Base-by-base conservation (phyloP, 2,113 vertebrate genomes). In the Sebastes fasciatus region DNA sequence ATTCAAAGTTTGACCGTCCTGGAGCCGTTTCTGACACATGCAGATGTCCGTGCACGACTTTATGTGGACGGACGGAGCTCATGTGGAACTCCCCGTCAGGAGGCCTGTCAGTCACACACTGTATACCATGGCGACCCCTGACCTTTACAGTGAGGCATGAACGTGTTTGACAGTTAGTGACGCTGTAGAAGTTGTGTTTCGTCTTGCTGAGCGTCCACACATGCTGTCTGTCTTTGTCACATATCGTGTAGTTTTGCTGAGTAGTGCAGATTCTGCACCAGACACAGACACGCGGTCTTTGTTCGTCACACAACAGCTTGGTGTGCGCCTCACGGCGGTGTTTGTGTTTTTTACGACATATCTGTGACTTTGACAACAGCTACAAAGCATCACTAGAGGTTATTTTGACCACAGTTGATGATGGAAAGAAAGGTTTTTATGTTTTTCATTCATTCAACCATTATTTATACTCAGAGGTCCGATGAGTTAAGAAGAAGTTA, bases 21-120 rank as follows among this genome's bases (percentile, higher is more conserved):
- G 0, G 21, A 70, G 64, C 21, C 6, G 6, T 61, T 72, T 77
- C 26, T 69, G 48, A 74, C 68, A 77, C 49, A 34, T 34, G 34
- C 34, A 34, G 34, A 34, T 34, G 34, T 34, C 34, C 34, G 34
- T 34, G 55, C 63, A 6, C 8, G 8, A 46, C 54, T 26, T 10
- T 6, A 54, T 40, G 55, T 11, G 34, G 34, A 34, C 34, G 26
- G 48, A 57, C 67, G 19, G 51, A 85, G 43, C 46, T 65, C 66
- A 14, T 43, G 76, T 61, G 74, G 79, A 78, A 75, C 57, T 62
- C 34, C 74, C 69, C 62, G 79, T 80, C 85, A 83, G 45, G 34
- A n/a, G 34, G 48, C 72, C 66, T 84, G 85, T 82, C 75, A 72
- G 5, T 90, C 82, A 42, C 16, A 63, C 45, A 10, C n/a, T 57